Base-by-base conservation (phyloP, 2,888 invertebrate genomes). In the Torymus tubicola region DNA sequence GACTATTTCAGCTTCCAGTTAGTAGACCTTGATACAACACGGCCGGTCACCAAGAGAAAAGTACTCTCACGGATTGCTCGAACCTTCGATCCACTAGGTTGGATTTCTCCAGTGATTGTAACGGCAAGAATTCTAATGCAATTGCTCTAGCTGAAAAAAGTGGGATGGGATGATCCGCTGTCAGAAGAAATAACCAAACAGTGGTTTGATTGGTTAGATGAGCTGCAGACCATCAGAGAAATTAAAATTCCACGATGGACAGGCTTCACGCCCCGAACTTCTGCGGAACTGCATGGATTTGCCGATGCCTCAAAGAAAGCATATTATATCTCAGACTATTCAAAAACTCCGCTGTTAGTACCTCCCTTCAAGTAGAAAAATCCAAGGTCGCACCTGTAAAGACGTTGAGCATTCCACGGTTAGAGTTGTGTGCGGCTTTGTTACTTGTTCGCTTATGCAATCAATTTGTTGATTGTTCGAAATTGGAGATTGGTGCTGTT, bases 401-500 rank as follows among this genome's bases (percentile, higher is more conserved):
- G 18, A 60, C 13, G 2, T n/a, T 67, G 84, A n/a, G n/a, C n/a
- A n/a, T n/a, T n/a, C n/a, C n/a, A n/a, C n/a, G n/a, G n/a, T n/a
- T n/a, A n/a, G n/a, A 84, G 58, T 60, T 85, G 3, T 82, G 75
- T 50, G 84, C 81, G 0, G 83, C 82, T 0, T 50, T 73, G 0
- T 50, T 84, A 2, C 69, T 84, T 8, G 64, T 14, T 14, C 57
- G 57, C 4, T 14, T 57, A 57, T 4, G 4, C 4, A 11, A 57
- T 4, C 57, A 57, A 57, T 57, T 57, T 57, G 13, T 57, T 57
- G 14, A 57, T 14, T 57, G 14, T 4, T 14, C 57, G 10, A 57
- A 14, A 57, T 14, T 57, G 4, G 14, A 10, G 14, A 57, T 57
- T 14, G 13, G 4, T n/a, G 10, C 13, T 14, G 14, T 57, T 11